Evolutionary conservation across 2,113 vertebrate genomes (phyloP), one percentile per base, ranked within the genome.

Genomic region (Melospiza georgiana): DNA sequence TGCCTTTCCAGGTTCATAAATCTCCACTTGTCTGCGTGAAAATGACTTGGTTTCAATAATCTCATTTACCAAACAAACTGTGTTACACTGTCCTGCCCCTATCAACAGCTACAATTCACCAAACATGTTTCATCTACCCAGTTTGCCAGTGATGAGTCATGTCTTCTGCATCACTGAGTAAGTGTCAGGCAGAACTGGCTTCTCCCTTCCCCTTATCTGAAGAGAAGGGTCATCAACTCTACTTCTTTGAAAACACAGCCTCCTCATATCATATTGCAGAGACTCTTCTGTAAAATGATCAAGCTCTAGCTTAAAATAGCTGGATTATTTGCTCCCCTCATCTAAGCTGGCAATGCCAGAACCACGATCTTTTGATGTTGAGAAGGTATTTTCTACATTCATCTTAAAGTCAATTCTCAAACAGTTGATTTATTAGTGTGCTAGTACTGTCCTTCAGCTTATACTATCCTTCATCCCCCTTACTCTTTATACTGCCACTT

Each of bases 241-340:
- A 66, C 72, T 66, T 65, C 75, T 95, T 54, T 85, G 85, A 93
- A 93, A 96, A 90, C 2, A 2, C 43, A 63, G 75, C 15, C 90
- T 83, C 39, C 35, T 49, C 31, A 4, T 72, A 95, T 86, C 94
- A 76, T 9, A 35, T 88, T 92, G 94, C 95, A 83, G 55, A 93
- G 62, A 88, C 79, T 95, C 74, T 90, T 88, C 78, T 83, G 78
- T 88, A 91, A 96, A 94, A 91, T 23, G 82, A 93, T 92, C 79
- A 62, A 94, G 82, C 74, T 93, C 84, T 24, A 76, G 39, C 85
- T 96, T 93, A 94, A 97, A 97, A 96, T 93, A 97, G 94, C 51
- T 59, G 19, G 55, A 93, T 88, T 80, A 94, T 74, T 81, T 71
- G 72, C 65, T 87, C 66, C 49, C n/a, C 35, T 90, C 11, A 0